phyloP scores from a whole-genome alignment of 2,888 invertebrate genomes.

The Nesidiocoris tenuis region DNA sequence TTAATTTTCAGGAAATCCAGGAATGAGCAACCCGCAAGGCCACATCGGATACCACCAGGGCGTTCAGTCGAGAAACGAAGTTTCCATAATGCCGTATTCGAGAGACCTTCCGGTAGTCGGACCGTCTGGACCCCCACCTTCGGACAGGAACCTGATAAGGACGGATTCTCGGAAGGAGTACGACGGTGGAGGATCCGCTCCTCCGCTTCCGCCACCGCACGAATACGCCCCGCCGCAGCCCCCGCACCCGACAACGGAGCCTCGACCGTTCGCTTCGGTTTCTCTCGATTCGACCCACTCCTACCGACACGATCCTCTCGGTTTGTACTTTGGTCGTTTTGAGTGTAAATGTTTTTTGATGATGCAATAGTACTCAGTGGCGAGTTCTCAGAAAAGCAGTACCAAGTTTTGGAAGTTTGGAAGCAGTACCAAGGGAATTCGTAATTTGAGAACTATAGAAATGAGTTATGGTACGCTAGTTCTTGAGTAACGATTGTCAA shows the following conservation, averaged over 20 bases:
- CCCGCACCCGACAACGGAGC: neutral
- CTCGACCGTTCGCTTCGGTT: constrained; percentile 25
- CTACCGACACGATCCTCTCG: constrained; percentile 33
- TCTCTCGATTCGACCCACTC: constrained; percentile 30
- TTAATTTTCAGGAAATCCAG: constrained; percentile 13
- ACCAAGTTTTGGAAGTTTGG: no score
- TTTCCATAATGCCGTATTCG: constrained; percentile 29
- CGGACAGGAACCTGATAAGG: neutral
- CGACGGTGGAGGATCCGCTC: constrained; percentile 19
- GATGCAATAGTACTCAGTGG: no score
- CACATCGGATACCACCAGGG: neutral
- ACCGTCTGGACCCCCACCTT: neutral
- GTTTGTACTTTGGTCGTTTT: neutral
- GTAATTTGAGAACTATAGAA: no score
- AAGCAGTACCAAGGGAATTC: no score
- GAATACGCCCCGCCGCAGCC: neutral
- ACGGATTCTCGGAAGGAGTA: constrained; percentile 25
- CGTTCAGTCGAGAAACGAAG: constrained; percentile 7
- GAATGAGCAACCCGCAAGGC: constrained; percentile 10
- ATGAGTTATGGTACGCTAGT: no score
- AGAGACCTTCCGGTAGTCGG: constrained; percentile 1
- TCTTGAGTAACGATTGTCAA: no score
- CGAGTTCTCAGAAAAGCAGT: no score
- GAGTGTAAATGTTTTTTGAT: neutral
- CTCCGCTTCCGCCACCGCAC: neutral